phyloP scores from a whole-genome alignment of 2,113 vertebrate genomes.

The Neotoma lepida region DNA sequence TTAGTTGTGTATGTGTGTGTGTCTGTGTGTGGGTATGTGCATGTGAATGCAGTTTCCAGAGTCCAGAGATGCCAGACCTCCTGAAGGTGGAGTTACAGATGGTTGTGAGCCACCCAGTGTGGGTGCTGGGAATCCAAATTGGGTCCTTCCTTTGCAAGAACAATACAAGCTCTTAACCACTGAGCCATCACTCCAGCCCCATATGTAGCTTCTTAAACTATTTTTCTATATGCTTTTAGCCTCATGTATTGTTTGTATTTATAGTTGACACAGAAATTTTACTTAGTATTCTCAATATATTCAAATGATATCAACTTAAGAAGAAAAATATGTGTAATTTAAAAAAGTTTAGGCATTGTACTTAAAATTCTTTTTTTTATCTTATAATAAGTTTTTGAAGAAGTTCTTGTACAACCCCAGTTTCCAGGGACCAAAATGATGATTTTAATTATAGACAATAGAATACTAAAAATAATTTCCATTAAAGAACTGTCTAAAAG shows the following conservation, averaged over 20 bases:
- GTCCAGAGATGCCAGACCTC: neutral
- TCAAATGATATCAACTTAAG: neutral
- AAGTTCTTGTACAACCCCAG: neutral
- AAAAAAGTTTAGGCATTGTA: constrained; percentile 10
- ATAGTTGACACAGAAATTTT: constrained; percentile 8
- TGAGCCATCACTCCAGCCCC: neutral
- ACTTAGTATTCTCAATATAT: constrained; percentile 37
- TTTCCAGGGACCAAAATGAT: constrained; percentile 55
- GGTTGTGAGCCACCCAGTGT: neutral
- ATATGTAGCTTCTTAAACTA: neutral
- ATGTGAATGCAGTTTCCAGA: neutral
- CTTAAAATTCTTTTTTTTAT: constrained; percentile 39
- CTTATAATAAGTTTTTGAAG: constrained; percentile 10
- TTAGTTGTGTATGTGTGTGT: neutral
- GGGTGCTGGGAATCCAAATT: neutral
- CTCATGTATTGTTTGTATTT: neutral
- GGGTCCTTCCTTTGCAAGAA: neutral
- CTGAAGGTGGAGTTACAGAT: neutral
- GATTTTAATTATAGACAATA: constrained; percentile 56
- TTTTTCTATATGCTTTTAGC: constrained; percentile 14
- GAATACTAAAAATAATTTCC: constrained; percentile 50
- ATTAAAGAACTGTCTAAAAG: constrained; percentile 29
- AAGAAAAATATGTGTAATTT: constrained; percentile 42
- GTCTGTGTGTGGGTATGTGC: neutral
- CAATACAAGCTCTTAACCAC: neutral